These are phyloP conservation scores for Parazoanthus swiftii DNA, from an alignment of 92 coral and sea anemone genomes.

Conservation along the genomic window DNA sequence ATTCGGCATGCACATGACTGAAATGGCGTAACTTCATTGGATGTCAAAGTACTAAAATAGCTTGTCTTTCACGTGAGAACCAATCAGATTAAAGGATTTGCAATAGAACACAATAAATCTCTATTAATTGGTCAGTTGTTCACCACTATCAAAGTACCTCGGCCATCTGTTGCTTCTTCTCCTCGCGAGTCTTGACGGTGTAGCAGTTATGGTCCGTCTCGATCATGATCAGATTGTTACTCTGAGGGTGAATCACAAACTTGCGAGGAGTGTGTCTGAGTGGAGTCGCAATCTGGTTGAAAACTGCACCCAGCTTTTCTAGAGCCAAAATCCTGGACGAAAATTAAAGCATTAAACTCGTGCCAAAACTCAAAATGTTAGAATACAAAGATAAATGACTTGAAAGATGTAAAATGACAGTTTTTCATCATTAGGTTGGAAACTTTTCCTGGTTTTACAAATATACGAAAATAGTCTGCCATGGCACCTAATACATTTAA, in stretches of 20 bases:
- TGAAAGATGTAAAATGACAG: too few species aligned
- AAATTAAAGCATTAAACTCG: neutral
- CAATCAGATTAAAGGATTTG: too few species aligned
- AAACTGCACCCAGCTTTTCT: constrained; percentile 97
- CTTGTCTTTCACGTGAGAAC: neutral
- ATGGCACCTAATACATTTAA: too few species aligned
- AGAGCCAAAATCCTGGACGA: constrained; percentile 85
- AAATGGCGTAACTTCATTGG: too few species aligned
- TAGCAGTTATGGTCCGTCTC: constrained; percentile 94
- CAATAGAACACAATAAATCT: neutral
- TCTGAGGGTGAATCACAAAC: constrained; percentile 91
- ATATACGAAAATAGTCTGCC: too few species aligned
- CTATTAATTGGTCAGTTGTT: too few species aligned
- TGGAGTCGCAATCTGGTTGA: constrained; percentile 97
- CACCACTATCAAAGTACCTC: constrained; percentile 64
- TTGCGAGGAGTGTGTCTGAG: constrained; percentile 92
- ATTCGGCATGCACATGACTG: too few species aligned
- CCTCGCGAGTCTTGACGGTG: constrained; percentile 81
- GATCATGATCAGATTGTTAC: constrained; percentile 86
- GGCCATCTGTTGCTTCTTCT: constrained; percentile 92
- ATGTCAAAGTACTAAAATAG: too few species aligned
- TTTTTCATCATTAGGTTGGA: too few species aligned
- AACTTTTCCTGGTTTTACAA: too few species aligned
- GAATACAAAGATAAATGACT: neutral
- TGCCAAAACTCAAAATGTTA: neutral